These are phyloP conservation scores for Glaucomys volans DNA, from an alignment of 2,113 vertebrate genomes.

Conservation along the genomic window DNA sequence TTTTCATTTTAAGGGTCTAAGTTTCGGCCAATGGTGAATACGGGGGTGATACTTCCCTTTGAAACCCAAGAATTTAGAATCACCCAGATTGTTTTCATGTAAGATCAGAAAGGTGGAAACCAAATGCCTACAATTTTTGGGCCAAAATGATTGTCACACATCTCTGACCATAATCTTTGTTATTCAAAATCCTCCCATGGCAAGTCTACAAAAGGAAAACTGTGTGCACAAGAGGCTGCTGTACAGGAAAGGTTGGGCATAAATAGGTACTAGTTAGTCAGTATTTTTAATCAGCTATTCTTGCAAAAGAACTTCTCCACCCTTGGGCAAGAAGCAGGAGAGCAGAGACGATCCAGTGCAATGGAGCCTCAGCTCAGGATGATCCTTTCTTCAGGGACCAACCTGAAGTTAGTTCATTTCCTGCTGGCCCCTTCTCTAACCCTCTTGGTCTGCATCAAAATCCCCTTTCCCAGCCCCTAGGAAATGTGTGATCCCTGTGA, in stretches of 20 bases:
- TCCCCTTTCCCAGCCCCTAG: neutral
- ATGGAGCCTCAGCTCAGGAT: neutral
- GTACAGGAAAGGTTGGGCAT: neutral
- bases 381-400: neutral
- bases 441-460: neutral
- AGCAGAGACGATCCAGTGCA: neutral
- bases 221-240: neutral
- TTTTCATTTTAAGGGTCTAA: constrained; percentile 16
- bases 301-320: neutral
- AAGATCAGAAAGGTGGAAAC: constrained; percentile 3
- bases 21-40: neutral
- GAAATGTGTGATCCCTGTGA: neutral
- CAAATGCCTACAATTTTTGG: neutral
- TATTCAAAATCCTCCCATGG: neutral
- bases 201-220: neutral
- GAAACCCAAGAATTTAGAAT: neutral
- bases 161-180: neutral
- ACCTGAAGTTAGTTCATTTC: neutral
- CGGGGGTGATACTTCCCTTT: neutral
- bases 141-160: neutral
- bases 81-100: neutral
- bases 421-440: neutral
- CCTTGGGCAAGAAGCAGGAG: neutral
- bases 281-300: neutral
- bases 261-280: neutral